These are phyloP conservation scores for Drosophila biarmipes DNA, from an alignment of 1,140 invertebrate genomes.

Conservation along the genomic window DNA sequence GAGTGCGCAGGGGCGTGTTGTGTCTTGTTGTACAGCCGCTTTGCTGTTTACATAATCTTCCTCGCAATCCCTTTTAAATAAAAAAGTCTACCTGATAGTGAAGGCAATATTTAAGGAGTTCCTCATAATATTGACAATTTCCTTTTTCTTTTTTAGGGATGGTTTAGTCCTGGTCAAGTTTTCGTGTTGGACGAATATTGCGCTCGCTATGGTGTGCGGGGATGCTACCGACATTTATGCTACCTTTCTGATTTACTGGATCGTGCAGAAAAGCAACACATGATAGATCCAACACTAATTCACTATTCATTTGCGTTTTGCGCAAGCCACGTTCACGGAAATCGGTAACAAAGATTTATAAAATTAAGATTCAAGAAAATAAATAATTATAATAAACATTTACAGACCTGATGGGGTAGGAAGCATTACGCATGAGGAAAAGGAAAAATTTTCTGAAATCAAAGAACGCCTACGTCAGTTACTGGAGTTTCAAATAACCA, in stretches of 20 bases:
- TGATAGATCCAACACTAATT: constrained; percentile 99
- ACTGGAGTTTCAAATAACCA: constrained; percentile 99
- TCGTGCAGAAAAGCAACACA: constrained; percentile 95
- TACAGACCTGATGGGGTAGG: constrained; percentile 98
- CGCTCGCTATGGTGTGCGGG: constrained; percentile 97
- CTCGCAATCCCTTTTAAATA: too few relatives aligned
- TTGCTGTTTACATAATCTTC: too few relatives aligned
- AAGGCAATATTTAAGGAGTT: too few relatives aligned
- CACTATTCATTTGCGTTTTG: constrained; percentile 99
- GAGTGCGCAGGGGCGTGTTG: too few relatives aligned
- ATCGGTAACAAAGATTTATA: constrained; percentile 84
- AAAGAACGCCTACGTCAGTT: constrained; percentile 97
- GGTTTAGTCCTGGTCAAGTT: constrained; percentile 99
- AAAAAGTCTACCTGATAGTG: too few relatives aligned
- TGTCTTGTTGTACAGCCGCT: too few relatives aligned
- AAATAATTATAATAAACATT: background rate
- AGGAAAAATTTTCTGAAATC: constrained; percentile 98
- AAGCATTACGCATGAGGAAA: constrained; percentile 98
- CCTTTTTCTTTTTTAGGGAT: constrained; percentile 89
- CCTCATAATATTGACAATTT: background rate
- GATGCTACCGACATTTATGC: constrained; percentile 97
- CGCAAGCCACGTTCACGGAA: constrained; percentile 99
- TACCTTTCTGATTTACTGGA: constrained; percentile 98
- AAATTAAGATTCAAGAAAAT: background rate
- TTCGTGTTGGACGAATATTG: constrained; percentile 99